phyloP scores from a whole-genome alignment of 1,140 invertebrate species.

The Aphaenogaster ashmeadi region DNA sequence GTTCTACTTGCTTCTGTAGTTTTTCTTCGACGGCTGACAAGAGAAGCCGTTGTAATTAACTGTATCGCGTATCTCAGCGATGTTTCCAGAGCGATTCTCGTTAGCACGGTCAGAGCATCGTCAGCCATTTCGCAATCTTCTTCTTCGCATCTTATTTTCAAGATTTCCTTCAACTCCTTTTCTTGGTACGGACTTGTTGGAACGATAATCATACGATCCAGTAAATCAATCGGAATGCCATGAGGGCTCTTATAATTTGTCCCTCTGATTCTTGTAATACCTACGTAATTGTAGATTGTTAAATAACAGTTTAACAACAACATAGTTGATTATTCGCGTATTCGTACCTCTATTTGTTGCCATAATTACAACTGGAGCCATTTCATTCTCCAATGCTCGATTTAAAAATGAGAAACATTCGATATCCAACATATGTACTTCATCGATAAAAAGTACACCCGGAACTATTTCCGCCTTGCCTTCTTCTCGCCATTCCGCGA shows the following conservation, averaged over 20 bases:
- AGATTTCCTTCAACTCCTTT: constrained; percentile 96
- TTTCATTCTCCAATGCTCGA: constrained; percentile 98
- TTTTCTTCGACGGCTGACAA: constrained; percentile 95
- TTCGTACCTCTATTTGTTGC: constrained; percentile 97
- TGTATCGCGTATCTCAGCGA: constrained; percentile 99
- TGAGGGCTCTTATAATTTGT: constrained; percentile 98
- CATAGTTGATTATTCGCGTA: not conserved
- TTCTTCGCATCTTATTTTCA: constrained; percentile 98
- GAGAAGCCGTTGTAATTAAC: constrained; percentile 97
- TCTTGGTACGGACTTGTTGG: constrained; percentile 96
- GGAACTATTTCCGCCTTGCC: constrained; percentile 99
- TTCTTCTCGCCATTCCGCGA: constrained; percentile 99
- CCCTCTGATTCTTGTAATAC: constrained; percentile 97
- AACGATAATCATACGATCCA: constrained; percentile 98
- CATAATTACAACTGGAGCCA: constrained; percentile 99
- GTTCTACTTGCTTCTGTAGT: constrained; percentile 90
- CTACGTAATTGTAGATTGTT: constrained; percentile 62
- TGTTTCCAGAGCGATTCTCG: constrained; percentile 96
- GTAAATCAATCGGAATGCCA: constrained; percentile 98
- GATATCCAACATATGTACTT: constrained; percentile 99
- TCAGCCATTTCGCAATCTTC: constrained; percentile 98
- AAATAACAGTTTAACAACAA: not conserved
- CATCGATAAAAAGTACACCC: constrained; percentile 97
- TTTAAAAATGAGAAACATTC: constrained; percentile 99
- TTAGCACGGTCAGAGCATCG: constrained; percentile 96